Conservation (phyloP, 1,140 invertebrate species). For the Grapholita molesta region DNA sequence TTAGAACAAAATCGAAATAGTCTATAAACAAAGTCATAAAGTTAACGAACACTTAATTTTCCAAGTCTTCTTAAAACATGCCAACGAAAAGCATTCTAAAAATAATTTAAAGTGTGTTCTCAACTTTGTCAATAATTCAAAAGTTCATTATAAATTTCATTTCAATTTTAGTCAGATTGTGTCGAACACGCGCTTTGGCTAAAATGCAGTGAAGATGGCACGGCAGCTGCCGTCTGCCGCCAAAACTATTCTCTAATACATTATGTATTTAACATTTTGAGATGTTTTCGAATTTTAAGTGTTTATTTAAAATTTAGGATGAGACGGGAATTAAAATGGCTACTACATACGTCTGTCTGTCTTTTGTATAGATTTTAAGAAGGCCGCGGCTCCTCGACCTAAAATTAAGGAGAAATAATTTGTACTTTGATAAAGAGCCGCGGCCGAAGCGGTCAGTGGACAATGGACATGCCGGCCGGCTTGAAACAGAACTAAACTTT, state of each 20-base stretch:
- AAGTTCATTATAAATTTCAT: constrained; percentile 66
- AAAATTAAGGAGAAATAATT: constrained; percentile 64
- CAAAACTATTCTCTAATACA: constrained; percentile 21
- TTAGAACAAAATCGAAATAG: constrained; percentile 54
- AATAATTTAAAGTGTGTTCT: constrained; percentile 12
- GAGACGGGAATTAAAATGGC: constrained; percentile 35
- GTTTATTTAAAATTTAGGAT: constrained; percentile 4
- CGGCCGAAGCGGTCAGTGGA: constrained; percentile 19
- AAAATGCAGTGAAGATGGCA: constrained; percentile 24
- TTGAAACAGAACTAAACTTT: constrained; percentile 26
- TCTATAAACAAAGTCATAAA: constrained; percentile 53
- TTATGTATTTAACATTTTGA: constrained; percentile 20
- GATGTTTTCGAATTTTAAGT: not conserved
- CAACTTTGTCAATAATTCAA: constrained; percentile 17
- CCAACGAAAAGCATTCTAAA: not conserved
- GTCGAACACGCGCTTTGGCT: constrained; percentile 25
- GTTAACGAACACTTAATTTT: constrained; percentile 37
- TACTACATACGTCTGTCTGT: constrained; percentile 33
- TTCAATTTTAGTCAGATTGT: constrained; percentile 36
- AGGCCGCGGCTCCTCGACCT: constrained; percentile 52
- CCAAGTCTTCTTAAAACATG: constrained; percentile 13
- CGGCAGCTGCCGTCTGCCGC: not conserved
- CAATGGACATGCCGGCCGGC: not conserved
- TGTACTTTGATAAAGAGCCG: constrained; percentile 64
- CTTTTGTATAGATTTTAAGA: constrained; percentile 40